phyloP scores from a whole-genome alignment of 2,113 vertebrate species.

The Oriolus oriolus region DNA sequence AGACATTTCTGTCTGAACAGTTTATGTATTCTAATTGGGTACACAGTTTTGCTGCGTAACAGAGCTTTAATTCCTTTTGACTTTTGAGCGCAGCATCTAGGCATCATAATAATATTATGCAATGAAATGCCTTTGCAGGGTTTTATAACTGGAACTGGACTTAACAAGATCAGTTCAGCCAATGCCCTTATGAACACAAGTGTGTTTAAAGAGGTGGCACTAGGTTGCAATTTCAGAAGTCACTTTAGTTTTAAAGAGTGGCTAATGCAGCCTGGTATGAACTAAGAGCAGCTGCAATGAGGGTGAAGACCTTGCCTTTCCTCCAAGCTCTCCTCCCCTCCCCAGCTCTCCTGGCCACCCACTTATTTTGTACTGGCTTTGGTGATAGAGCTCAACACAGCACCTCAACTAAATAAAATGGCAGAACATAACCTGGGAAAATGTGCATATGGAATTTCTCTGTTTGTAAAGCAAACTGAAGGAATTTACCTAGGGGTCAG shows the following conservation, averaged over 20 bases:
- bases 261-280: background rate
- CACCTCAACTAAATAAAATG: background rate
- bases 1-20: background rate
- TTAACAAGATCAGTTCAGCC: background rate
- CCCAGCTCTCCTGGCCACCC: background rate
- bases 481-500: background rate
- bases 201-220: background rate
- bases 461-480: background rate
- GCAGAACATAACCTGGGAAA: background rate
- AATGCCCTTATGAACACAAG: background rate
- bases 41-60: background rate
- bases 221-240: background rate
- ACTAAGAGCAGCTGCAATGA: background rate
- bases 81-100: background rate
- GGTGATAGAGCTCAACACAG: background rate
- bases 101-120: background rate
- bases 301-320: background rate
- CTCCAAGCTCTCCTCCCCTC: background rate
- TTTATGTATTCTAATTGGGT: conserved; percentile 1
- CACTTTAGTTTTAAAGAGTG: background rate
- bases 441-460: background rate
- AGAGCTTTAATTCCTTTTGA: conserved; percentile 12
- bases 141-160: background rate
- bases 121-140: background rate
- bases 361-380: background rate